Evolutionary conservation across 2,113 vertebrate genomes (phyloP).

Genomic region (Triplophysa rosa): DNA sequence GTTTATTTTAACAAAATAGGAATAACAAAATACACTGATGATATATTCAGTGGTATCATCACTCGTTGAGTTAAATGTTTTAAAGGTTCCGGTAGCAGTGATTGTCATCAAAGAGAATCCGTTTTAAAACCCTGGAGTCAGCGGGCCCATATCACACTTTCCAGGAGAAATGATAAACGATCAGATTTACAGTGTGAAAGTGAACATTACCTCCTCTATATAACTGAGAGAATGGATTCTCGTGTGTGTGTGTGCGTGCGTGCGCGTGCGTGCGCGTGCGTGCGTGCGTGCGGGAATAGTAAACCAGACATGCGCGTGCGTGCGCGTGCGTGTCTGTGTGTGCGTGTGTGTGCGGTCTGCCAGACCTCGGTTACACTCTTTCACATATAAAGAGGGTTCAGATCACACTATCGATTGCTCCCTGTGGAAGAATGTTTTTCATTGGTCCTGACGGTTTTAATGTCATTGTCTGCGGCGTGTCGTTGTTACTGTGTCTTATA

Average conservation of each 20-base stretch:
- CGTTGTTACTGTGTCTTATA: neutral
- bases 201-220: neutral
- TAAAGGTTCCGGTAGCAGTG: neutral
- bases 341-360: neutral
- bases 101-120: neutral
- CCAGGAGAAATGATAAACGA: conserved; percentile 35
- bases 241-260: neutral
- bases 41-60: too few relatives aligned
- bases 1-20: too few relatives aligned
- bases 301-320: too few relatives aligned
- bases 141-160: neutral
- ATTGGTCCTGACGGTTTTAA: conserved; percentile 46
- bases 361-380: too few relatives aligned
- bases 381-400: conserved; percentile 24
- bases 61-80: too few relatives aligned
- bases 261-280: too few relatives aligned
- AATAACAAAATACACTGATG: too few relatives aligned
- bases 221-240: conserved; percentile 26
- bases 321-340: too few relatives aligned
- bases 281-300: too few relatives aligned
- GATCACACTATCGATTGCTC: conserved; percentile 59
- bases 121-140: conserved; percentile 49
- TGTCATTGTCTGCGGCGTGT: neutral
- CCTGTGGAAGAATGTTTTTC: neutral
- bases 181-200: conserved; percentile 14